phyloP scores from a whole-genome alignment of 2,888 invertebrate species.

The Cinara cedri region DNA sequence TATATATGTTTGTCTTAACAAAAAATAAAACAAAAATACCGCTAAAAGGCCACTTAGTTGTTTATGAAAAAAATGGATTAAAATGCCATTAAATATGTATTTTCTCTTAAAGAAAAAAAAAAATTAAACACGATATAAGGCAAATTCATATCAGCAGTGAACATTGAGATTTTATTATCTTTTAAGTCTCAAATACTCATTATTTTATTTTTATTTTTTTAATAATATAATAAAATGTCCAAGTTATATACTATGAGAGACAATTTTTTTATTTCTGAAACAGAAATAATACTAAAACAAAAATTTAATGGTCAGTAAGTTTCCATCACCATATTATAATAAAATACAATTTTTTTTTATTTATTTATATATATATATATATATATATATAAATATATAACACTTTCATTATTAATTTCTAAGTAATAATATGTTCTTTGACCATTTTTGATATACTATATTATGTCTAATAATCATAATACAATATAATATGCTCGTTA shows the following conservation, averaged over 20 bases:
- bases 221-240: constrained; percentile 27
- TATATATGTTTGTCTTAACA: constrained; percentile 12
- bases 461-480: constrained; percentile 7
- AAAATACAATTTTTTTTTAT: constrained; percentile 27
- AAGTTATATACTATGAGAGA: constrained; percentile 8
- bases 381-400: constrained; percentile 34
- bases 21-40: constrained; percentile 51
- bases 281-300: constrained; percentile 14
- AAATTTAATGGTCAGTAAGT: constrained; percentile 41
- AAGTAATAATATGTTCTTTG: constrained; percentile 24
- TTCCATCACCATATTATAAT: constrained; percentile 50
- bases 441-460: constrained; percentile 35
- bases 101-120: constrained; percentile 42
- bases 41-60: constrained; percentile 53
- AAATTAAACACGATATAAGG: constrained; percentile 20
- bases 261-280: constrained; percentile 20
- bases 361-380: constrained; percentile 35
- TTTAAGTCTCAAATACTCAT: constrained; percentile 50
- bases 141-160: constrained; percentile 44
- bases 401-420: constrained; percentile 32
- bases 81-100: constrained; percentile 43
- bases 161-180: constrained; percentile 47
- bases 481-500: constrained; percentile 3
- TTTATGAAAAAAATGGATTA: constrained; percentile 45
- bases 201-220: background rate